Percentiles rank a stretch among this genome's conserved stretches.
These are phyloP conservation scores for Cancer borealis DNA, from an alignment of 2,888 invertebrate species.

Conservation along the genomic window DNA sequence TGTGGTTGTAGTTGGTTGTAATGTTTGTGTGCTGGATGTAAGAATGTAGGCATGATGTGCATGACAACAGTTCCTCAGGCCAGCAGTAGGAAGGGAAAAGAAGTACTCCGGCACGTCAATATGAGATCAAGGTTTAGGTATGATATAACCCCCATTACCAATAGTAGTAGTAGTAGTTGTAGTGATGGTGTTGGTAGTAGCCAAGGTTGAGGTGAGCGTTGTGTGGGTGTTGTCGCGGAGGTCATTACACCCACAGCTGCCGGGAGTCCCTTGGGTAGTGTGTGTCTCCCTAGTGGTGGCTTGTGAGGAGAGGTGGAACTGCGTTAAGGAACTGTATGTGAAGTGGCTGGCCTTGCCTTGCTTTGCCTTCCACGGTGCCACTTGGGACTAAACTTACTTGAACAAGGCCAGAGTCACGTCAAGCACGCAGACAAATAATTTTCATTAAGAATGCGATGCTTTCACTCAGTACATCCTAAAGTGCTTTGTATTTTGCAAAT, in stretches of 20 bases:
- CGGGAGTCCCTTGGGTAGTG: background rate
- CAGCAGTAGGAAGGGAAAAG: background rate
- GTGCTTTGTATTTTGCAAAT: no score
- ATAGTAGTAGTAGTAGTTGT: background rate
- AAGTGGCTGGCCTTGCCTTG: no score
- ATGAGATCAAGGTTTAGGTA: background rate
- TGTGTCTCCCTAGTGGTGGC: background rate
- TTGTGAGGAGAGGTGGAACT: background rate
- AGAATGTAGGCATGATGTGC: constrained; percentile 21
- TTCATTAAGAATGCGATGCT: no score
- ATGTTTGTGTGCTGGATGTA: background rate
- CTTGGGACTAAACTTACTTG: no score
- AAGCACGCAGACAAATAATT: no score
- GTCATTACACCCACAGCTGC: background rate
- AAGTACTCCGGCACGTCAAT: background rate
- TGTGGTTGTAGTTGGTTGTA: background rate
- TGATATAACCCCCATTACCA: background rate
- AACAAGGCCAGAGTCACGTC: no score
- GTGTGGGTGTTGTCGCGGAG: background rate
- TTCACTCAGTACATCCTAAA: no score
- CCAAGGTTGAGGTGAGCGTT: background rate
- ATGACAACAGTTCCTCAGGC: background rate
- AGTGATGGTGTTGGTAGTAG: constrained; percentile 1
- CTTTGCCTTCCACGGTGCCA: no score
- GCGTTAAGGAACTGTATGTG: background rate